Percentiles rank a stretch among this genome's conserved stretches.
Conservation (phyloP, 1,140 invertebrate species). For the Halictus rubicundus region DNA sequence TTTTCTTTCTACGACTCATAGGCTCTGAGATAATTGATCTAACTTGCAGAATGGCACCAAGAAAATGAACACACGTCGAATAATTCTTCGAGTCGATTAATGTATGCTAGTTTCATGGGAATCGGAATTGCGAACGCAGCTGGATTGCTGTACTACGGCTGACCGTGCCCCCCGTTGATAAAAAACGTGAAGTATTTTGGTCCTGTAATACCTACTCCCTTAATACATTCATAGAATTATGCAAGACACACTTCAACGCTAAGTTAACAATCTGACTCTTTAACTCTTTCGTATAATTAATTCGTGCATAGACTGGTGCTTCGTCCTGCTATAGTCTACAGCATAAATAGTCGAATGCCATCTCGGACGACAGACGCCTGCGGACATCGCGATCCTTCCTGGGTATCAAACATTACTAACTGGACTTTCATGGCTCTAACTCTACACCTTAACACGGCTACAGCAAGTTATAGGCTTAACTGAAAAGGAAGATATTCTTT, state of each 20-base stretch:
- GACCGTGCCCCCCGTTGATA: slow-evolving; percentile 18
- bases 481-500: not conserved
- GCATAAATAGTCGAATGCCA: not conserved
- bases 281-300: slow-evolving; percentile 4
- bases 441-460: not conserved
- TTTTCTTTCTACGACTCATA: no score
- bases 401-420: not conserved
- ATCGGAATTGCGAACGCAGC: no score
- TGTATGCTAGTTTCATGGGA: no score
- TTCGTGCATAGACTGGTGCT: slow-evolving; percentile 1
- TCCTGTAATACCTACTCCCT: slow-evolving; percentile 30
- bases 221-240: slow-evolving; percentile 19
- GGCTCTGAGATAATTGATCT: no score
- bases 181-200: slow-evolving; percentile 33
- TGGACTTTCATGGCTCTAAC: not conserved
- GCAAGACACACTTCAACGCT: slow-evolving; percentile 27
- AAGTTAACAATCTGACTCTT: slow-evolving; percentile 25
- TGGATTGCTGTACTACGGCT: not conserved
- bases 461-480: not conserved
- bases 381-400: not conserved
- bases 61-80: no score
- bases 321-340: slow-evolving; percentile 7
- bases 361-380: not conserved
- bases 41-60: no score
- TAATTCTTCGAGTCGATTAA: no score